Conservation (phyloP, 2,113 vertebrate genomes). For the Rynchops niger region DNA sequence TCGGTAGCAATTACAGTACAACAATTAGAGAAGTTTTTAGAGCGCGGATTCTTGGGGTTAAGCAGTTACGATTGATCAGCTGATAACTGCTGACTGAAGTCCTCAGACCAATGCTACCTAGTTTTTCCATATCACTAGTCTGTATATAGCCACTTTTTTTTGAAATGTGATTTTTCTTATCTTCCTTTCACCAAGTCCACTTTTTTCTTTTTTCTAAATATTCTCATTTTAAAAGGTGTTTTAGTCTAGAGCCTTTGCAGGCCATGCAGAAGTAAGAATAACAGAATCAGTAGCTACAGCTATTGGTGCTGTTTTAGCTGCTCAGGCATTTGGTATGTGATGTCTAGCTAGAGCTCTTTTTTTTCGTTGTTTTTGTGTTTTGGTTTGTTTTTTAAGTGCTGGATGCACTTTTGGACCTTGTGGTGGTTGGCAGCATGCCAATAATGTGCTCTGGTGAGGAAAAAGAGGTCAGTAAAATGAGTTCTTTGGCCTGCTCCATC, state of each 20-base stretch:
- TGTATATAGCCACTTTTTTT: neutral
- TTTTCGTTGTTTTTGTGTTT: neutral
- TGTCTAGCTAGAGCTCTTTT: neutral
- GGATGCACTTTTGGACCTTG: neutral
- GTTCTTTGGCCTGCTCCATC: neutral
- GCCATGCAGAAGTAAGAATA: neutral
- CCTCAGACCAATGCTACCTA: neutral
- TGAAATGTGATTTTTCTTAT: neutral
- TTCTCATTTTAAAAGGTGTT: neutral
- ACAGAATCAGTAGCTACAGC: neutral
- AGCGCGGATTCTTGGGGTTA: neutral
- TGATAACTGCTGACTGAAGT: neutral
- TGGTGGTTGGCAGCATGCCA: neutral
- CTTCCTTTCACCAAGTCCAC: neutral
- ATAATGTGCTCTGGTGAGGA: neutral
- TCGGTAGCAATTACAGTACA: neutral
- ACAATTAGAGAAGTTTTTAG: neutral
- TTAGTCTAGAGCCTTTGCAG: neutral
- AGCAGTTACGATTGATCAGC: neutral
- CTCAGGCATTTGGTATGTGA: rapidly evolving
- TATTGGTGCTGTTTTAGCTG: neutral
- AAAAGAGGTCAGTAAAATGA: neutral
- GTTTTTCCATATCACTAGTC: neutral
- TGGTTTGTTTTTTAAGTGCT: neutral
- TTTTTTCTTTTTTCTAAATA: neutral